These are phyloP conservation scores for Ibidorhyncha struthersii DNA, from an alignment of 2,113 vertebrate genomes.

Conservation along the genomic window DNA sequence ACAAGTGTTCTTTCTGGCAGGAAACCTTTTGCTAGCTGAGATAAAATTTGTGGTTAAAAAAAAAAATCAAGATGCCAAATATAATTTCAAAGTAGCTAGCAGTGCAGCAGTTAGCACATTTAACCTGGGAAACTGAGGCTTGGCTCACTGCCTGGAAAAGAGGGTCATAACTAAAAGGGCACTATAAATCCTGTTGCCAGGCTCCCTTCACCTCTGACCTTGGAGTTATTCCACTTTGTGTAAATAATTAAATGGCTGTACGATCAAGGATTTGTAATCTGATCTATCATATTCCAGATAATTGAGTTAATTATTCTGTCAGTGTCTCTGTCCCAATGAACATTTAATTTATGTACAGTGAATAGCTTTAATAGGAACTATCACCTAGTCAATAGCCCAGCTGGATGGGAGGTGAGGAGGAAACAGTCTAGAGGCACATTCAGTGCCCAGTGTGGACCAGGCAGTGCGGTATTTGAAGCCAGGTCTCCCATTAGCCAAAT, in stretches of 20 bases:
- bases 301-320: slow-evolving; percentile 10
- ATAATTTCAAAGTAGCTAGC: not conserved
- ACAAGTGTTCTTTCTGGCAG: not conserved
- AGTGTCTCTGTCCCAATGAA: not conserved
- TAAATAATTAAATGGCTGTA: not conserved
- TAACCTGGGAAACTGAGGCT: not conserved
- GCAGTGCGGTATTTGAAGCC: not conserved
- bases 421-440: not conserved
- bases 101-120: not conserved
- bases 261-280: slow-evolving; percentile 5
- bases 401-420: not conserved
- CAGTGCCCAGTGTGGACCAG: accelerated
- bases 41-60: not conserved
- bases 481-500: not conserved
- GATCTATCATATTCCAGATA: not conserved
- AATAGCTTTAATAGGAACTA: not conserved
- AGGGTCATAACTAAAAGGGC: not conserved
- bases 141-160: not conserved
- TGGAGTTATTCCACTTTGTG: not conserved
- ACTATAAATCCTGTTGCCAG: not conserved
- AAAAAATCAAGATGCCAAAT: not conserved
- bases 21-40: not conserved
- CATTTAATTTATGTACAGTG: not conserved
- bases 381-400: not conserved
- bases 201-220: not conserved